phyloP scores from a whole-genome alignment of 2,797 vertebrate species.

The Eulemur mongoz region DNA sequence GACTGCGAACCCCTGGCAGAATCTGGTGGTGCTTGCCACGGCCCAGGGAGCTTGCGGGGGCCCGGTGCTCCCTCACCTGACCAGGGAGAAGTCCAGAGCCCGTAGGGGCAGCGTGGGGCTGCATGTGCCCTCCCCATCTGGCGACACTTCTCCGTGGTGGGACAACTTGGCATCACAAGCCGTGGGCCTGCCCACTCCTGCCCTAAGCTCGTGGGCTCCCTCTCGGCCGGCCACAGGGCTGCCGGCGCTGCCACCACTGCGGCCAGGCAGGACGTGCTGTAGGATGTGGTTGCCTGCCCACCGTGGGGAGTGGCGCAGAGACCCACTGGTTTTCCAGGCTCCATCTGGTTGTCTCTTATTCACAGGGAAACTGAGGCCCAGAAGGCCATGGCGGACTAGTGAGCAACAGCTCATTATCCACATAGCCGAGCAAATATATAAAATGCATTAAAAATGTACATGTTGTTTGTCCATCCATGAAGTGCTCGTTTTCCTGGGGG shows the following conservation, averaged over 20 bases:
- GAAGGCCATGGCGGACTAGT: background rate
- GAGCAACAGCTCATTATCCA: background rate
- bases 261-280: background rate
- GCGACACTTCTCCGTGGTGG: background rate
- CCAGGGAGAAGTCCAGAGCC: background rate
- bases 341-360: background rate
- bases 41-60: background rate
- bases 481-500: background rate
- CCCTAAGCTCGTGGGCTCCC: background rate
- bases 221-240: background rate
- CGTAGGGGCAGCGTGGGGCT: background rate
- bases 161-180: background rate
- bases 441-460: background rate
- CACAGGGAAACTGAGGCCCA: background rate
- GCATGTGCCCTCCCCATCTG: background rate
- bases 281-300: background rate
- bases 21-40: background rate
- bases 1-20: accelerated
- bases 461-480: background rate
- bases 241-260: background rate
- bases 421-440: background rate
- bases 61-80: background rate
- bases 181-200: background rate
- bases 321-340: background rate
- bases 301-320: background rate